phyloP scores from a whole-genome alignment of 2,797 vertebrate species.

The Oryzias dopingdopingensis region DNA sequence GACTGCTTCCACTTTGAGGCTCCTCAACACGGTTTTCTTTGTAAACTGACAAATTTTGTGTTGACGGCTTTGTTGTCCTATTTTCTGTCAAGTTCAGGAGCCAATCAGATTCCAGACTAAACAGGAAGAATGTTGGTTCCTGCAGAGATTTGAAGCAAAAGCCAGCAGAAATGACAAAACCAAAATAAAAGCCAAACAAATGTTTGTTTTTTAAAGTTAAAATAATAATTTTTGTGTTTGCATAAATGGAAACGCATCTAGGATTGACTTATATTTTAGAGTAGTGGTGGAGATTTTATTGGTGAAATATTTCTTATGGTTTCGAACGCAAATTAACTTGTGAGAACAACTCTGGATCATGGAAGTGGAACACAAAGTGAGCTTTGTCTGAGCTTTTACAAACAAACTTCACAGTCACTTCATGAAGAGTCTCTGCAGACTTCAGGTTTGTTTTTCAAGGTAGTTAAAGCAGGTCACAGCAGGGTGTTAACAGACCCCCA shows the following conservation, averaged over 20 bases:
- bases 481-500: not conserved
- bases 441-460: too few species aligned
- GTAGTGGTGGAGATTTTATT: not conserved
- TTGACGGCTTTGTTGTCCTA: constrained; percentile 54
- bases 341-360: too few species aligned
- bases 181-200: not conserved
- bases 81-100: constrained; percentile 27
- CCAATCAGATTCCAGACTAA: constrained; percentile 77
- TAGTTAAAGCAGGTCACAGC: not conserved
- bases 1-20: constrained; percentile 4
- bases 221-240: too few species aligned
- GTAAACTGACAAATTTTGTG: constrained; percentile 33
- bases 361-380: too few species aligned
- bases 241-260: not conserved
- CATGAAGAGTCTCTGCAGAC: not conserved
- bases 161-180: constrained; percentile 3
- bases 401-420: too few species aligned
- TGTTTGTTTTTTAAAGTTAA: too few species aligned
- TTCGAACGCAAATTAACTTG: not conserved
- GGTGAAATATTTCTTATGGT: not conserved
- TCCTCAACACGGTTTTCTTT: not conserved
- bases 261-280: not conserved
- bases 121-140: constrained; percentile 81
- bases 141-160: constrained; percentile 44
- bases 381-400: too few species aligned